Conservation (phyloP, 2,888 invertebrate genomes). For the Ophioninae sp. region DNA sequence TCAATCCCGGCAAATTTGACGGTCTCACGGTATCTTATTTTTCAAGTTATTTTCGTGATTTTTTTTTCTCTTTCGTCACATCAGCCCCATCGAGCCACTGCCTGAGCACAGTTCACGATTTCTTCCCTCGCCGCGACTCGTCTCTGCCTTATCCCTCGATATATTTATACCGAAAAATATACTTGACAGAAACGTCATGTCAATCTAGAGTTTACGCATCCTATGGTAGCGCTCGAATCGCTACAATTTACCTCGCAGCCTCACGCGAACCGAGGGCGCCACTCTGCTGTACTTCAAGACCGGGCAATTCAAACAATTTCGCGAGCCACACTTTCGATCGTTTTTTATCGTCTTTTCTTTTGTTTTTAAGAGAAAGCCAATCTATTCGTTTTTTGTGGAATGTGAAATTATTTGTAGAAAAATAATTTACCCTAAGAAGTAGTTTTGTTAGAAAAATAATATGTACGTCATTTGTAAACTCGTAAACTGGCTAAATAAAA, state of each 20-base stretch:
- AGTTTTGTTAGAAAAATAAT: no score
- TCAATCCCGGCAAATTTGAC: slow-evolving; percentile 5
- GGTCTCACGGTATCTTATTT: not conserved
- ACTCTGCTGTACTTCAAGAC: not conserved
- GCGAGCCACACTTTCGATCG: not conserved
- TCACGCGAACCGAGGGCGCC: not conserved
- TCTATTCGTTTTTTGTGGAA: no score
- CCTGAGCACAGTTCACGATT: slow-evolving; percentile 7
- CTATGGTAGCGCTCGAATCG: not conserved
- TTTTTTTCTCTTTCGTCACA: not conserved
- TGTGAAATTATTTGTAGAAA: no score
- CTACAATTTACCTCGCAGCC: not conserved
- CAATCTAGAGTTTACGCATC: slow-evolving; percentile 29
- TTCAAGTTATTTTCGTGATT: slow-evolving; percentile 15
- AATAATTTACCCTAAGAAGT: no score
- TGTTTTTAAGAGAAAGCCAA: no score
- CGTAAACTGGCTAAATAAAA: no score
- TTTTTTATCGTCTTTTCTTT: no score
- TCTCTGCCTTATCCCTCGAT: slow-evolving; percentile 15
- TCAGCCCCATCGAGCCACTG: slow-evolving; percentile 16
- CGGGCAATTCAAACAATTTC: slow-evolving; percentile 2
- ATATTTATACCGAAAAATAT: slow-evolving; percentile 29
- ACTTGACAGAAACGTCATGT: slow-evolving; percentile 40
- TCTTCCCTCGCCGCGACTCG: not conserved
- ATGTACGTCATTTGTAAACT: no score